Base-by-base conservation (phyloP, 2,888 invertebrate species). In the Leptogaster cylindrica region DNA sequence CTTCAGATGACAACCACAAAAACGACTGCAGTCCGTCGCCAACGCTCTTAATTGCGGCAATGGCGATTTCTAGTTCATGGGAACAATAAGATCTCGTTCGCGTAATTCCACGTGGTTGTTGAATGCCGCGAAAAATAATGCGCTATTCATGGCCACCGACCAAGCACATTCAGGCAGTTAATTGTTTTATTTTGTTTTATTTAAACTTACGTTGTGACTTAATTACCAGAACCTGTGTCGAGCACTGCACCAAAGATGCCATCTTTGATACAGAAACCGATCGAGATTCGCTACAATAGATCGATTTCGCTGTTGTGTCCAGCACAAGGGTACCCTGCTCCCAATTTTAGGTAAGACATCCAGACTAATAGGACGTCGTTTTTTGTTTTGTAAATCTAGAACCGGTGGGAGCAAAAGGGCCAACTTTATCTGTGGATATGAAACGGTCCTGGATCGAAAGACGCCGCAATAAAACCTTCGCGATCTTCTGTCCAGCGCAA, bases 251-350 rank as follows among this genome's bases (percentile, higher is more conserved):
- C 86, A 2, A 81, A 82, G 74, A 81, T 83, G 67, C 83, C 84
- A 3, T 73, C 75, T 1, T 70, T 80, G 2, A 76, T 79, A 5
- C 78, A 79, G 68, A 80, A 80, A 72, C 80, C 80, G 6, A 72
- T 78, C 48, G 77, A 78, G 25, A 64, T 78, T 23, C 72, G 72
- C 7, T 70, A 73, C 41, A 67, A 70, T 2, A 71, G 72, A 36
- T 70, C 75, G 5, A 75, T 80, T 39, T 79, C 79, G 0, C 79
- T 91, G 72, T 80, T 89, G 73, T 91, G 91, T 80, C 89, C 89
- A 66, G 89, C 90, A 28, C 90, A 90, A 81, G 89, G 88, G 51
- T 90, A 85, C 81, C 90, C 90, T 70, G 87, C 89, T 75, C 89
- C 89, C 74, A 79, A 84, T 74, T 87, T 88, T 85, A 87, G 88